phyloP scores from a whole-genome alignment of 2,888 invertebrate species.

The Osmoderma eremita region DNA sequence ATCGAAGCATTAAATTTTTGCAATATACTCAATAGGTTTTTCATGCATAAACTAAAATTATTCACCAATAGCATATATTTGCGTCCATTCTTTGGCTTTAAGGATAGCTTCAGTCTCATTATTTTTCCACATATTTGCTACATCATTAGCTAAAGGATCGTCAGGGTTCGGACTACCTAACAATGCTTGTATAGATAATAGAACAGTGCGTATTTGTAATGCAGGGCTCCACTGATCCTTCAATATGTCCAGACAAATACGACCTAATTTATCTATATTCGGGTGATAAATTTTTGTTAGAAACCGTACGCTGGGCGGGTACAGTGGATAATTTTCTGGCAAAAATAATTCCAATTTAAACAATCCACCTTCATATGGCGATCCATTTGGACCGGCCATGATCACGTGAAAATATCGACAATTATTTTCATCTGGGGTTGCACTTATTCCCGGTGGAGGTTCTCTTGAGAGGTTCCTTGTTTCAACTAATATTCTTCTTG shows the following conservation, averaged over 20 bases:
- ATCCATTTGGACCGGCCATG: slow-evolving; percentile 92
- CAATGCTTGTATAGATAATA: slow-evolving; percentile 97
- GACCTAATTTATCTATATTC: slow-evolving; percentile 98
- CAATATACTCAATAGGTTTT: slow-evolving; percentile 9
- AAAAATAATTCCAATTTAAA: slow-evolving; percentile 98
- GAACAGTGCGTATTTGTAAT: slow-evolving; percentile 97
- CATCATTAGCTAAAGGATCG: slow-evolving; percentile 97
- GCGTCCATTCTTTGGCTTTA: slow-evolving; percentile 94
- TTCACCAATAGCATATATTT: slow-evolving; percentile 77
- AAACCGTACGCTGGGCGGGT: slow-evolving; percentile 99
- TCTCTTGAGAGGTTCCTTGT: slow-evolving; percentile 97
- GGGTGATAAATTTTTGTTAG: slow-evolving; percentile 99
- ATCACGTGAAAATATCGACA: slow-evolving; percentile 98
- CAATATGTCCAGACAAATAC: slow-evolving; percentile 98
- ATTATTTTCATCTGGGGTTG: slow-evolving; percentile 94
- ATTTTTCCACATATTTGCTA: slow-evolving; percentile 98
- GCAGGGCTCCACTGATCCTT: slow-evolving; percentile 99
- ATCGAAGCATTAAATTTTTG: slow-evolving; percentile 25
- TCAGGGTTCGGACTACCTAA: slow-evolving; percentile 92
- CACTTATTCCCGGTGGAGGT: slow-evolving; percentile 98
- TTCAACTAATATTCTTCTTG: slow-evolving; percentile 88
- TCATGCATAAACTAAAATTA: slow-evolving; percentile 21
- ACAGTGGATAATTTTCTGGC: slow-evolving; percentile 99
- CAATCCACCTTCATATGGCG: slow-evolving; percentile 97
- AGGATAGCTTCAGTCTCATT: slow-evolving; percentile 96